Evolutionary conservation across 2,113 vertebrate genomes (phyloP), one percentile per base, ranked within the genome.

Genomic region (Bambusicola thoracicus): DNA sequence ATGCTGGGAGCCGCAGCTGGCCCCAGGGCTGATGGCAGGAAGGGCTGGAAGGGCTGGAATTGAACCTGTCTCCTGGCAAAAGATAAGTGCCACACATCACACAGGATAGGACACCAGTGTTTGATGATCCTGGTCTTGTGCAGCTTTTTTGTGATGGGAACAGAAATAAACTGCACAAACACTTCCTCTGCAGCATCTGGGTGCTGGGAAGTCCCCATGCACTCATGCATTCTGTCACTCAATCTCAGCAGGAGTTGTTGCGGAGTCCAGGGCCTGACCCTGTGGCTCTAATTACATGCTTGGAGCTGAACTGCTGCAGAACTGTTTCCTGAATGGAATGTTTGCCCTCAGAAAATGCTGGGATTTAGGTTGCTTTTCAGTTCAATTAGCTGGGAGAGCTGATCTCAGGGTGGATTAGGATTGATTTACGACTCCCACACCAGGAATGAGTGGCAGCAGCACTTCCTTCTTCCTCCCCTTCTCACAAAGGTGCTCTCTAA

Each of bases 401-500:
- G 38, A n/a, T 65, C 41, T 48, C 30, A 5, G 48, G 0, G 0
- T 59, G 58, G 49, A 5, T 65, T 84, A 36, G 32, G 53, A 58
- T 32, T 85, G 22, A 51, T 11, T 25, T 36, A 5, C 2, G 4
- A 30, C 59, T 84, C 32, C 12, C 55, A 67, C 27, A 10, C 36
- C 0, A 3, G 13, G n/a, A 16, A 34, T 1, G 7, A 6, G 22
- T 0, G 3, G 16, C 48, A 66, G 55, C 38, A 44, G 7, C 0
- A 1, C 44, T 84, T 82, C 16, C 8, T 4, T 84, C 13, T 24
- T 22, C 3, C 13, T 20, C 6, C 34, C 17, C 17, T 29, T 36
- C 34, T 63, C 6, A 1, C 55, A 63, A 77, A 78, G 14, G 17
- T 59, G 44, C 8, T 13, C 32, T 89, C 43, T 68, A 5, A 10